Base-by-base conservation (phyloP, 1,140 invertebrate species). In the Drosophila mojavensis region DNA sequence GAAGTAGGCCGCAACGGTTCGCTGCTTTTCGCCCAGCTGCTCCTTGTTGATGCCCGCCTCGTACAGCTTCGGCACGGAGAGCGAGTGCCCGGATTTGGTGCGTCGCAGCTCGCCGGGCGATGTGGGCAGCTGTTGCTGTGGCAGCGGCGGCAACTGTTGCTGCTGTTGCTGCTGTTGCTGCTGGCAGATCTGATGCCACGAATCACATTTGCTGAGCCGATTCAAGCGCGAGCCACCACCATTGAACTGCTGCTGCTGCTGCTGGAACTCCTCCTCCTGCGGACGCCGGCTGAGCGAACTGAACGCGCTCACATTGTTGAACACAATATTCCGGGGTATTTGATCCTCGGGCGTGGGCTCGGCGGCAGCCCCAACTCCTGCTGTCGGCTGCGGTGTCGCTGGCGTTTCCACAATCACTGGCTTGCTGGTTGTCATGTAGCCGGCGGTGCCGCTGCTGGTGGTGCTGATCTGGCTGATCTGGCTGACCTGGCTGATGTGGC, bases 1-100 rank as follows among this genome's bases (percentile, higher is more conserved):
- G 81, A 97, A 96, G 85, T 97, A 97, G n/a, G 96, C 95, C 63
- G 96, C 95, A 45, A 97, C 95, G 4, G 96, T 96, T 39, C 94
- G 94, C 79, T 96, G 95, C 93, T 97, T 97, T 33, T 95, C 94
- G 9, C 94, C 93, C 7, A 97, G 92, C 67, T 95, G 94, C n/a
- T 96, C 94, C 59, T 95, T 95, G 6, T 94, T 94, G 62, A 96
- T 94, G 24, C 96, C 95, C 5, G 96, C 96, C 91, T 97, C 96
- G 90, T 94, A 97, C 70, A 97, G 95, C 71, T 95, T 96, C 0
- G 96, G 95, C 17, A 96, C 93, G 9, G 94, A 94, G 70, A 96
- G 91, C 4, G 95, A 93, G 68, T 96, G 95, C 77, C 95, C 95
- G 0, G 96, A 96, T 74, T 96, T 96, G 1, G 95, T 94, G 76